A percentile compares a stretch with the other conserved stretches of the same genome.
phyloP scores from a whole-genome alignment of 2,113 vertebrate genomes.

The Saguinus midas region DNA sequence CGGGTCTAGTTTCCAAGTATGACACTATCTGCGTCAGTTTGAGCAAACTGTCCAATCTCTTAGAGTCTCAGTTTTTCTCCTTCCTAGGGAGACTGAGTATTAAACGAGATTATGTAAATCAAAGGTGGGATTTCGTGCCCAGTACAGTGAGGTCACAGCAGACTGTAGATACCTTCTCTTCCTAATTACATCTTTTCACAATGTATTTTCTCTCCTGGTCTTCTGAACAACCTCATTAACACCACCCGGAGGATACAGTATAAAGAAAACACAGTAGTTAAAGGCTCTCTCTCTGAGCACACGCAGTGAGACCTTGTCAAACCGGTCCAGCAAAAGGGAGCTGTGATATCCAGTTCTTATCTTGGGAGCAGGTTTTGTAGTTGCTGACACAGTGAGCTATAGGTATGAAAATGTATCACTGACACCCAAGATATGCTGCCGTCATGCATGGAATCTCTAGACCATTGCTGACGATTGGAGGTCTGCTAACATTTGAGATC shows the following conservation, averaged over 20 bases:
- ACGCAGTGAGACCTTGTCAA: background rate
- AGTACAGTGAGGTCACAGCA: background rate
- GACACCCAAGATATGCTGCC: background rate
- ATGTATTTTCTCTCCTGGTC: background rate
- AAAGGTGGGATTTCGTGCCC: background rate
- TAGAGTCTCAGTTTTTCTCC: background rate
- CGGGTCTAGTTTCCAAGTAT: background rate
- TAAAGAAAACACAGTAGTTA: background rate
- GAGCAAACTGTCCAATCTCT: background rate
- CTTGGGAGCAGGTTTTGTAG: background rate
- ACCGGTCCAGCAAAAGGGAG: background rate
- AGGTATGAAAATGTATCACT: background rate
- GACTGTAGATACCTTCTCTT: background rate
- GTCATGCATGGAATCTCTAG: background rate
- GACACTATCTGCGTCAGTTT: background rate
- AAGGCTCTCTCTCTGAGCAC: background rate
- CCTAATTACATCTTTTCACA: background rate
- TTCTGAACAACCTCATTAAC: background rate
- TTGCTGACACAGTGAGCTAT: background rate
- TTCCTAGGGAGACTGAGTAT: background rate
- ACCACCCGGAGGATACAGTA: background rate
- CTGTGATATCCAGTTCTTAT: background rate
- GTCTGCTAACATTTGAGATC: background rate
- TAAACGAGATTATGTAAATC: background rate
- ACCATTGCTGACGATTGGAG: background rate